Base-by-base conservation (phyloP, 2,797 vertebrate species). In the Craterocephalus amniculus region DNA sequence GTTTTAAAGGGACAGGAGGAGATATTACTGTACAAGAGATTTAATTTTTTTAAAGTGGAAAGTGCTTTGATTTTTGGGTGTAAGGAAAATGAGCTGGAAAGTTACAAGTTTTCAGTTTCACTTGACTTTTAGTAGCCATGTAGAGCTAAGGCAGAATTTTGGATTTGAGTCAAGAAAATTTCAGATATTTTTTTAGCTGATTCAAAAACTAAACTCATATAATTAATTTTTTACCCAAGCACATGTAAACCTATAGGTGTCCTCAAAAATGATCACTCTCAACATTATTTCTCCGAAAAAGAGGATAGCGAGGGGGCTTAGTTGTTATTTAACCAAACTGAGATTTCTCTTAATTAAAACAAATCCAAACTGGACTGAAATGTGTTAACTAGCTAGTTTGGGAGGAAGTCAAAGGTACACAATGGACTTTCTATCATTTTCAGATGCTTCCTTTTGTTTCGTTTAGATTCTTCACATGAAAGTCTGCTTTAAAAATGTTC, bases 381-480 rank as follows among this genome's bases (percentile, higher is more conserved):
- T 43, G 40, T 18, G 40, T 8, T 43, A 43, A 43, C 16, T 43
- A 2, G 16, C 40, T 20, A 7, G 40, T 20, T 6, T 43, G 6
- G 36, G 36, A 38, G 36, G 36, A 38, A 13, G 16, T 43, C 6
- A 7, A 18, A 43, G 20, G 16, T 43, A 20, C 4, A 43, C 40
- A 20, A 18, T 1, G 6, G 20, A 58, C 45, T 34, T 70, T 67
- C 6, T 40, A 74, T 78, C 45, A 72, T 51, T 69, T 72, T 82
- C 73, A 83, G 59, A 78, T 84, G 70, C 79, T 40, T 63, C 62
- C 55, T 51, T 43, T 29, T 45, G 12, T 78, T 26, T 6, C 31
- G 58, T 49, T 70, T 64, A 80, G 80, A 54, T 69, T 56, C 45
- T 58, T 76, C 70, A 78, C 69, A 59, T 81, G 69, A 79, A 84